phyloP scores from a whole-genome alignment of 1,140 invertebrate genomes.

The Drosophila rufa region DNA sequence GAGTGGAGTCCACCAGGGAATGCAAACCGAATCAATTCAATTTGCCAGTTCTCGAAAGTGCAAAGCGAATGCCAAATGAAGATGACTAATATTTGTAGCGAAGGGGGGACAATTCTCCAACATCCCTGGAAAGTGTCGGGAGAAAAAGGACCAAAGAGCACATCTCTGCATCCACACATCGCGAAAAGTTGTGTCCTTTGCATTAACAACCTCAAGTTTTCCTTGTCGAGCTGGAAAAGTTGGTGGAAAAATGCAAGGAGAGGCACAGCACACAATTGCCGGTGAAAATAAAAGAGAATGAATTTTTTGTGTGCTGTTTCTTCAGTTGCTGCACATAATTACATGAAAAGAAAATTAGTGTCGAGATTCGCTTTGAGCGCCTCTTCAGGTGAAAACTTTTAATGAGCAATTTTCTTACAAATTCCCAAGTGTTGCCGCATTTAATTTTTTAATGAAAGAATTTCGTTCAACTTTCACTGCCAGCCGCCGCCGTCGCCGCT shows the following conservation, averaged over 20 bases:
- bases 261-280: constrained; percentile 38
- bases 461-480: constrained; percentile 14
- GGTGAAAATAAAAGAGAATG: constrained; percentile 25
- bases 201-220: constrained; percentile 33
- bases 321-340: constrained; percentile 72
- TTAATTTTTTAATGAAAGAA: constrained; percentile 81
- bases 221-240: constrained; percentile 25
- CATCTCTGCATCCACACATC: constrained; percentile 10
- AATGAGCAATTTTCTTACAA: constrained; percentile 83
- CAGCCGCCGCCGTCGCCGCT: too few relatives aligned
- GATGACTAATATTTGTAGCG: constrained; percentile 26
- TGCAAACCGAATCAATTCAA: constrained; percentile 52
- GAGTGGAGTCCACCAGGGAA: constrained; percentile 36
- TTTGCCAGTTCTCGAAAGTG: constrained; percentile 34
- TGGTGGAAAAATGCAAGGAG: constrained; percentile 39
- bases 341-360: constrained; percentile 80
- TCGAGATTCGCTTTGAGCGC: constrained; percentile 76
- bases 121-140: background rate
- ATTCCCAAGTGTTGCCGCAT: constrained; percentile 77
- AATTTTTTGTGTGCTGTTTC: constrained; percentile 32
- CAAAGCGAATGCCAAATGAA: constrained; percentile 51
- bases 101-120: background rate
- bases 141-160: constrained; percentile 1
- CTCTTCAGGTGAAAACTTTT: constrained; percentile 81
- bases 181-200: constrained; percentile 35